Evolutionary conservation across 2,113 vertebrate species (phyloP).

Genomic region (Muntiacus muntjak): DNA sequence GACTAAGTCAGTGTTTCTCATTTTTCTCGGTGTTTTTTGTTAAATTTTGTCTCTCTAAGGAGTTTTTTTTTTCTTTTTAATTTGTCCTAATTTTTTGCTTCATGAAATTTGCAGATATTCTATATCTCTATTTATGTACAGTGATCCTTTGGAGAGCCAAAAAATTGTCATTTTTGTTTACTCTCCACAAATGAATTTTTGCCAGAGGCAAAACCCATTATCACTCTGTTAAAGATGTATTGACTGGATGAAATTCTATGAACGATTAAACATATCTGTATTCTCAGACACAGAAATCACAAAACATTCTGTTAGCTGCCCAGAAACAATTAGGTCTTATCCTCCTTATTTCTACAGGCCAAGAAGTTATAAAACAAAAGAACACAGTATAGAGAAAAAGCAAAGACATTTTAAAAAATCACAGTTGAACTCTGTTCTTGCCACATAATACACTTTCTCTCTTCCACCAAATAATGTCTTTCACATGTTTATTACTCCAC

Average conservation of each 20-base stretch:
- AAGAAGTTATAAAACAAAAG: constrained; percentile 10
- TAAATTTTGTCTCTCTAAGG: neutral
- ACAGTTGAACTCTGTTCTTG: neutral
- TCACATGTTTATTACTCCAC: constrained; percentile 46
- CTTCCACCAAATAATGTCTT: constrained; percentile 59
- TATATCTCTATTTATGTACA: neutral
- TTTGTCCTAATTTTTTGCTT: neutral
- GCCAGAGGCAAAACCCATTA: neutral
- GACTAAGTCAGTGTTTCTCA: neutral
- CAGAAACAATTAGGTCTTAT: neutral
- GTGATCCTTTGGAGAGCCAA: neutral
- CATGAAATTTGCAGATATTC: neutral
- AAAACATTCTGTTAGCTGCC: neutral
- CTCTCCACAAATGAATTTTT: neutral
- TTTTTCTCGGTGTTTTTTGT: neutral
- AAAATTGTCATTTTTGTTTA: neutral
- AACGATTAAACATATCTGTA: neutral
- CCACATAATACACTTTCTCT: constrained; percentile 2
- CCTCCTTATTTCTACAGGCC: neutral
- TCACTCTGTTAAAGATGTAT: neutral
- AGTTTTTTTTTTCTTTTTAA: neutral
- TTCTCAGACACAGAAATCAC: neutral
- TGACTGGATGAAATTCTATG: neutral
- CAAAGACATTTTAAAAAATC: neutral
- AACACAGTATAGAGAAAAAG: neutral